Base-by-base conservation (phyloP, 2,797 vertebrate genomes). In the Hydrolagus colliei region DNA sequence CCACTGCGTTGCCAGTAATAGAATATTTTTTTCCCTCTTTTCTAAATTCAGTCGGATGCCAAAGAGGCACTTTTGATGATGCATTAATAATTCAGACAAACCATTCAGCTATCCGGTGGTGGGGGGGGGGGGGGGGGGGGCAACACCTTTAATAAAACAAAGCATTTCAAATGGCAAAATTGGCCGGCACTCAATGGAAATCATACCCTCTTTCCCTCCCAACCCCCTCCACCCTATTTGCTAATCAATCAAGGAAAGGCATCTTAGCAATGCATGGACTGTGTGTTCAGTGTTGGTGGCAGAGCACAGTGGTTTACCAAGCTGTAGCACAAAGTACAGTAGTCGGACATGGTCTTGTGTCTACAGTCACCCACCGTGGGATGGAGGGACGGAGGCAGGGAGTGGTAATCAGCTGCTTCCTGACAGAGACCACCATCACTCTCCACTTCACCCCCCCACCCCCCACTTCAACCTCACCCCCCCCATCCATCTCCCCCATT, bases 11-110 rank as follows among this genome's bases (percentile, higher is more conserved):
- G 9, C 18, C 32, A 82, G 10, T 82, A 65, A 79, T 67, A 9
- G 14, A 68, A 71, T 2, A n/a, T 71, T n/a, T 61, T 35, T 82
- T 32, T 35, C 32, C 35, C 68, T 82, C 41, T 52, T 52, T 52
- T 52, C 41, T 52, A 52, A 52, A 52, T 52, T 68, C 61, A 68
- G 79, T 71, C 41, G 4, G 11, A 14, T 68, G 41, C 20, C 18
- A 18, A 41, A 35, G 32, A 41, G 63, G 11, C 16, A 41, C 52
- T 16, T 63, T 13, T 68, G 13, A 82, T 68, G 62, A 27, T 65
- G 61, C 78, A 68, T 20, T 82, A 35, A 82, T 77, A 62, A 79
- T 65, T 79, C n/a, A 79, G 65, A 61, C 9, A 41, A 61, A 20
- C 75, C 32, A 77, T n/a, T 10, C 75, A 61, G 61, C 18, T n/a